These are phyloP conservation scores for Scomberomorus guttatus DNA, from an alignment of 2,797 vertebrate genomes.

Conservation along the genomic window DNA sequence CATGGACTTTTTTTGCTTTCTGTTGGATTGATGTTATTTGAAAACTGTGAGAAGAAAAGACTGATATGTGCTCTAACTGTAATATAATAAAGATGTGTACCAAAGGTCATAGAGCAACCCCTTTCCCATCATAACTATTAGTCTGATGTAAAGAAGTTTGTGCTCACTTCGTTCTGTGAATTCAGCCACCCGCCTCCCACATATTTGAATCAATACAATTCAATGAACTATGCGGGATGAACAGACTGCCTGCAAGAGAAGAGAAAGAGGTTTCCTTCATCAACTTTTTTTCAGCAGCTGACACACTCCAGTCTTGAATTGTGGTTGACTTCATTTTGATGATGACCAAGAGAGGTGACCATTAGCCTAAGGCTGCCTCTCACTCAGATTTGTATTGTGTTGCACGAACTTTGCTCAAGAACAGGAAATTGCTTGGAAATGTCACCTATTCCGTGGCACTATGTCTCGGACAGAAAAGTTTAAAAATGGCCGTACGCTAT, in stretches of 20 bases:
- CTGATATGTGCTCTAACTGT: background rate
- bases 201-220: slow-evolving; percentile 30
- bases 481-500: slow-evolving; percentile 68
- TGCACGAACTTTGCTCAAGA: slow-evolving; percentile 79
- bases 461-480: slow-evolving; percentile 63
- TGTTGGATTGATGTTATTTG: background rate
- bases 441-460: slow-evolving; percentile 71
- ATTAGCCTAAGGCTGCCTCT: slow-evolving; percentile 72
- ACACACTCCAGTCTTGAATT: slow-evolving; percentile 14
- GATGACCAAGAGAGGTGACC: slow-evolving; percentile 65
- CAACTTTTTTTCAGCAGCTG: background rate
- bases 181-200: slow-evolving; percentile 59
- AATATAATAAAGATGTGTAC: background rate
- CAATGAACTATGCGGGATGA: slow-evolving; percentile 5
- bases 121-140: slow-evolving; percentile 31
- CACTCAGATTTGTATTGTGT: slow-evolving; percentile 70
- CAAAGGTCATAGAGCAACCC: slow-evolving; percentile 3
- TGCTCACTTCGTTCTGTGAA: slow-evolving; percentile 54
- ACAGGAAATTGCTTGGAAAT: slow-evolving; percentile 84
- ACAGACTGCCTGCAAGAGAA: slow-evolving; percentile 13
- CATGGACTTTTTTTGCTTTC: background rate
- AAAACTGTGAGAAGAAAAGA: background rate
- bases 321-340: slow-evolving; percentile 44
- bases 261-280: background rate
- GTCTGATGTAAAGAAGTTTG: slow-evolving; percentile 29